Conservation (phyloP, 2,888 invertebrate genomes). For the Yponomeuta sedellus region DNA sequence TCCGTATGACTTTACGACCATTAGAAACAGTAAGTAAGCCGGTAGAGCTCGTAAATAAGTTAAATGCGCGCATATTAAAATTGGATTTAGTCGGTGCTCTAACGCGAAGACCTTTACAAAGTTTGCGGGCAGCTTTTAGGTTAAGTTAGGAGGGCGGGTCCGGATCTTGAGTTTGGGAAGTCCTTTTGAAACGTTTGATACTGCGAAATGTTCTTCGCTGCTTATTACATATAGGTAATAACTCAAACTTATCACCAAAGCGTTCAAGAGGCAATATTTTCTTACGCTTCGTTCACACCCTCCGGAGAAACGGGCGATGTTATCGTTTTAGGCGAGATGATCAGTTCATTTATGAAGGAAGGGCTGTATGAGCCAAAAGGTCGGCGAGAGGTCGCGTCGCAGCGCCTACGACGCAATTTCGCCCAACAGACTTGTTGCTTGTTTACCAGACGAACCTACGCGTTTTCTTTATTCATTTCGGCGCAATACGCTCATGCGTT, state of each 20-base stretch:
- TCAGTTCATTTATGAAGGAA: slow-evolving; percentile 23
- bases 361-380: slow-evolving; percentile 27
- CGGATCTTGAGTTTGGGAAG: not conserved
- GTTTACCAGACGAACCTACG: slow-evolving; percentile 1
- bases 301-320: slow-evolving; percentile 8
- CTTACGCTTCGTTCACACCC: not conserved
- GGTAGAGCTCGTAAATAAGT: not conserved
- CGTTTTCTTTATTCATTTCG: not conserved
- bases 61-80: not conserved
- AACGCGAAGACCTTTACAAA: not conserved
- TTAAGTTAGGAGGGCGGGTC: not conserved
- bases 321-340: slow-evolving; percentile 8
- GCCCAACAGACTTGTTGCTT: slow-evolving; percentile 60
- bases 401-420: slow-evolving; percentile 28
- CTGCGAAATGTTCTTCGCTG: not conserved
- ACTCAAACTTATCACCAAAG: not conserved
- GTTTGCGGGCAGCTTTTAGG: not conserved
- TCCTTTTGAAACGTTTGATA: not conserved
- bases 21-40: slow-evolving; percentile 6
- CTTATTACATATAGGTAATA: not conserved
- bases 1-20: not conserved
- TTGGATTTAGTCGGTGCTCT: not conserved
- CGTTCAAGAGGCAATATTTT: not conserved
- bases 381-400: slow-evolving; percentile 45
- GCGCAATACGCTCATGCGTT: not conserved